Evolutionary conservation across 2,797 vertebrate species (phyloP).

Genomic region (Danio kyathit): DNA sequence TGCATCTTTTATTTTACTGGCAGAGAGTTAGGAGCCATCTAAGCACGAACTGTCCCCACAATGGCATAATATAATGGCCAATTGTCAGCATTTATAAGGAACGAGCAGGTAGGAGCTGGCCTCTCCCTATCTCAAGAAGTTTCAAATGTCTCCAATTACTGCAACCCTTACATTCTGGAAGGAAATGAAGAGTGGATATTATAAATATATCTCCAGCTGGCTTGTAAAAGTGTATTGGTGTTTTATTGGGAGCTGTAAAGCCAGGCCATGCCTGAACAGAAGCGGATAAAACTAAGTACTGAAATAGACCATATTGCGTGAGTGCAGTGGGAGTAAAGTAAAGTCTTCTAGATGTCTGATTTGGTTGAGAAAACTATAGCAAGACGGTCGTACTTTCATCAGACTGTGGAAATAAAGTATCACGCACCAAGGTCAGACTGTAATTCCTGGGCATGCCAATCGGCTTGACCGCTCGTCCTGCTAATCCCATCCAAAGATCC

Average conservation of each 20-base stretch:
- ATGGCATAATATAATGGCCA: conserved; percentile 51
- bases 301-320: neutral
- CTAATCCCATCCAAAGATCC: conserved; percentile 34
- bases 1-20: conserved; percentile 47
- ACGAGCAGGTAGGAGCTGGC: conserved; percentile 18
- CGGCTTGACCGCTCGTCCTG: conserved; percentile 22
- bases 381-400: neutral
- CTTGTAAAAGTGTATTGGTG: conserved; percentile 56
- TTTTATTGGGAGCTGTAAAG: conserved; percentile 60
- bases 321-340: conserved; percentile 11
- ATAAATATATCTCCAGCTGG: conserved; percentile 56
- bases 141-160: conserved; percentile 55
- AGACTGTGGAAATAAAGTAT: conserved; percentile 6
- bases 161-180: conserved; percentile 38
- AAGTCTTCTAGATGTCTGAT: conserved; percentile 8
- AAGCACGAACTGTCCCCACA: conserved; percentile 48
- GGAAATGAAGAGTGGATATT: conserved; percentile 46
- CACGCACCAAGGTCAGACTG: conserved; percentile 12
- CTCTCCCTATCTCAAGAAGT: conserved; percentile 13
- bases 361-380: conserved; percentile 6
- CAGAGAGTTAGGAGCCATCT: conserved; percentile 48
- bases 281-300: conserved; percentile 34
- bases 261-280: conserved; percentile 40
- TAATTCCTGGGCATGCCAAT: conserved; percentile 24
- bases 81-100: conserved; percentile 54